phyloP scores from a whole-genome alignment of 2,797 vertebrate genomes.

The Pachyuromys duprasi region DNA sequence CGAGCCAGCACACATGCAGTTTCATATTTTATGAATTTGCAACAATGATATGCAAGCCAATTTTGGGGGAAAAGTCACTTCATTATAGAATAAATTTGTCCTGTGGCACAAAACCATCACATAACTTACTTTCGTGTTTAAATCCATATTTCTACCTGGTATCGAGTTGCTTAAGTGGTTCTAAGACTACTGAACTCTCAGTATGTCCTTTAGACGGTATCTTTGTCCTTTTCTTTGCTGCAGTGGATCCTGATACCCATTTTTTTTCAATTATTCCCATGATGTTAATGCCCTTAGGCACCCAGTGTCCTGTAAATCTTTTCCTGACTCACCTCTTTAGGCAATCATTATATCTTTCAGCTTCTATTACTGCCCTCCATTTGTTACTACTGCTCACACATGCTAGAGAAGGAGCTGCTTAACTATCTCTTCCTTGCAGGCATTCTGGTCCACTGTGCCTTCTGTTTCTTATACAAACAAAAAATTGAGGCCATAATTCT shows the following conservation, averaged over 20 bases:
- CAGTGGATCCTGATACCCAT: neutral
- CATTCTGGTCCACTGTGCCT: neutral
- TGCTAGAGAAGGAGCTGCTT: constrained; percentile 9
- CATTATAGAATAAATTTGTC: constrained; percentile 28
- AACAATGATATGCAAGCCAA: neutral
- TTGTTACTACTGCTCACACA: neutral
- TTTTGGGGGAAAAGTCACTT: neutral
- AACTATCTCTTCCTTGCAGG: neutral
- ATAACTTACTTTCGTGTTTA: constrained; percentile 53
- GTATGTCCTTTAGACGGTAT: neutral
- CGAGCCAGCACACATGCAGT: neutral
- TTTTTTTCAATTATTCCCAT: constrained; percentile 49
- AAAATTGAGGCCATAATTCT: neutral
- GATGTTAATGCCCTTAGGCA: constrained; percentile 67
- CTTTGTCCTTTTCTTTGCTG: constrained; percentile 50
- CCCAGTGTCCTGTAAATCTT: constrained; percentile 73
- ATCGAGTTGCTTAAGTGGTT: constrained; percentile 58
- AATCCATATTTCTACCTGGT: constrained; percentile 50
- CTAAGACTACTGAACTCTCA: constrained; percentile 65
- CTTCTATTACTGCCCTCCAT: constrained; percentile 62
- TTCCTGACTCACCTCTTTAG: constrained; percentile 71
- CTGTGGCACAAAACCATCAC: constrained; percentile 30
- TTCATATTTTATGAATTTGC: neutral
- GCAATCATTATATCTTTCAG: constrained; percentile 72
- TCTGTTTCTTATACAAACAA: neutral